phyloP scores from a whole-genome alignment of 2,113 vertebrate species.

The Chaetorhynchus papuensis region DNA sequence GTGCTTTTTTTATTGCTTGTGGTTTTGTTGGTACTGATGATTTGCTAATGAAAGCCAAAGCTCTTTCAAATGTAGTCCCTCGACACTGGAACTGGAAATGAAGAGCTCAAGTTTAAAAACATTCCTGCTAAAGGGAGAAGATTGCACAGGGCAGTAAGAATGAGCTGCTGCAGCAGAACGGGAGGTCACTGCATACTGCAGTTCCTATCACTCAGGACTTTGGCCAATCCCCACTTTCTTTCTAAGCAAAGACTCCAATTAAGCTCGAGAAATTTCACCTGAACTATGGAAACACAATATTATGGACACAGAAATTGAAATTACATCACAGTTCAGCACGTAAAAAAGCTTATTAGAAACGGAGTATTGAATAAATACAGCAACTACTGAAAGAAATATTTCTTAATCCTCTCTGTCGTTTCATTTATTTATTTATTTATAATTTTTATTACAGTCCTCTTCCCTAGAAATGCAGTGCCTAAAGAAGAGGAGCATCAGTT shows the following conservation, averaged over 20 bases:
- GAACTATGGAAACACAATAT: background rate
- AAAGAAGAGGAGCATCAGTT: background rate
- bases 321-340: background rate
- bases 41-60: slow-evolving; percentile 57
- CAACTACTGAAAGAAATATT: background rate
- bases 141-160: background rate
- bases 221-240: background rate
- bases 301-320: background rate
- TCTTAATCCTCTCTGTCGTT: background rate
- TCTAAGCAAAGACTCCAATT: background rate
- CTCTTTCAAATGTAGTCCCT: slow-evolving; percentile 24
- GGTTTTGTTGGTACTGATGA: slow-evolving; percentile 45
- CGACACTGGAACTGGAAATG: background rate
- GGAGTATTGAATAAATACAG: background rate
- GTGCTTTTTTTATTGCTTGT: slow-evolving; percentile 44
- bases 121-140: background rate
- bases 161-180: background rate
- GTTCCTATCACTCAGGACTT: background rate
- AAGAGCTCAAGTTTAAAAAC: slow-evolving; percentile 55
- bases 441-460: background rate
- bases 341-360: background rate
- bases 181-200: background rate
- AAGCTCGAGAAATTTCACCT: background rate
- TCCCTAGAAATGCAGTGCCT: background rate
- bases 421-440: background rate